These are phyloP conservation scores for Tenthredo mesomela DNA, from an alignment of 2,888 invertebrate genomes.

Conservation along the genomic window DNA sequence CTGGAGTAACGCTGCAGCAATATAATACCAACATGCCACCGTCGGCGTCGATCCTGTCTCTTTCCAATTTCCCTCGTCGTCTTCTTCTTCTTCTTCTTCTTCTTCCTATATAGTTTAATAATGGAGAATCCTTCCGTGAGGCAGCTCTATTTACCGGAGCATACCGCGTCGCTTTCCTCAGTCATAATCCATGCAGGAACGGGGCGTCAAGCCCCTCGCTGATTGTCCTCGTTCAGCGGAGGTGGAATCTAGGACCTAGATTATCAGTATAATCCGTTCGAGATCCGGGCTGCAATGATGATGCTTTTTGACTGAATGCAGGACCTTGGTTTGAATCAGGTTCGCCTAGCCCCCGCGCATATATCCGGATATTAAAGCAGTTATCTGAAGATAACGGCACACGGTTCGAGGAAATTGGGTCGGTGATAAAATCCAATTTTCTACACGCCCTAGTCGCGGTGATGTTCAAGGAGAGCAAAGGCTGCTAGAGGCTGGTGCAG, in stretches of 20 bases:
- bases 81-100: not conserved
- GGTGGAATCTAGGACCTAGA: conserved; percentile 53
- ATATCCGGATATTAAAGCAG: conserved; percentile 47
- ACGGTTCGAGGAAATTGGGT: conserved; percentile 33
- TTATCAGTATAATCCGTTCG: conserved; percentile 59
- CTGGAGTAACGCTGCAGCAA: conserved; percentile 3
- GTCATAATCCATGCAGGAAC: conserved; percentile 49
- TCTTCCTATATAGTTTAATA: conserved; percentile 38
- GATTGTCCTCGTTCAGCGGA: conserved; percentile 54
- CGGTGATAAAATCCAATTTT: conserved; percentile 48
- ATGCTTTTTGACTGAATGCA: conserved; percentile 18
- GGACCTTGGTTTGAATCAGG: conserved; percentile 1
- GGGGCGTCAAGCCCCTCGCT: conserved; percentile 15
- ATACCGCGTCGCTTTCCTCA: conserved; percentile 56
- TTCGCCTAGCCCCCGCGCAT: not conserved
- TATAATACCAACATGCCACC: not conserved
- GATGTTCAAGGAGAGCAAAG: not conserved
- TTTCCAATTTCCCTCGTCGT: conserved; percentile 18
- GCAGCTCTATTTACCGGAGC: conserved; percentile 54
- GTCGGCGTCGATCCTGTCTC: not conserved
- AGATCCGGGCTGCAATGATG: conserved; percentile 49
- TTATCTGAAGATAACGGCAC: conserved; percentile 41
- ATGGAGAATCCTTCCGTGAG: conserved; percentile 36
- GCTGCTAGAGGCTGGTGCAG: not conserved
- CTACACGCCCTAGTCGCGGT: not conserved